Percentiles rank a stretch among this genome's conserved stretches.
These are phyloP conservation scores for Cebidichthys violaceus DNA, from an alignment of 2,113 vertebrate species.

Conservation along the genomic window DNA sequence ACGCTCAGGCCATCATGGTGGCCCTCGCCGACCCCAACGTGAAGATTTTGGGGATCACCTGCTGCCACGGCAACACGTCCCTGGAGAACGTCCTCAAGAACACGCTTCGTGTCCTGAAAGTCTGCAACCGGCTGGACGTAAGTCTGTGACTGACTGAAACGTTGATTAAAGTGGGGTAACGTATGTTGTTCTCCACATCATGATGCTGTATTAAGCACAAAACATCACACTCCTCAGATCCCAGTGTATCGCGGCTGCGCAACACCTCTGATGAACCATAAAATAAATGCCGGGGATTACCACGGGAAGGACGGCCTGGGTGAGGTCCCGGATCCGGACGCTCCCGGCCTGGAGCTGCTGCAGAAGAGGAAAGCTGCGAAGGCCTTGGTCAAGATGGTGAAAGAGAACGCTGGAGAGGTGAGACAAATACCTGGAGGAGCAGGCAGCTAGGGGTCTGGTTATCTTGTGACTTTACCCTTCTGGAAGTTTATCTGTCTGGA, in stretches of 20 bases:
- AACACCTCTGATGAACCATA: conserved; percentile 58
- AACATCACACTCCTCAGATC: conserved; percentile 60
- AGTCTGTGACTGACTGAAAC: background rate
- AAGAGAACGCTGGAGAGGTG: conserved; percentile 76
- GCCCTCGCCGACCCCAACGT: conserved; percentile 72
- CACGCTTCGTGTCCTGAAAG: conserved; percentile 79
- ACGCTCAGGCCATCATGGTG: conserved; percentile 81
- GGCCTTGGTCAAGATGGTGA: conserved; percentile 76
- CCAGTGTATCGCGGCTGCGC: conserved; percentile 76
- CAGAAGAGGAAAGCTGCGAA: conserved; percentile 72
- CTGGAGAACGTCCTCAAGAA: conserved; percentile 82
- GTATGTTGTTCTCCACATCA: background rate
- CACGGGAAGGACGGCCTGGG: conserved; percentile 83
- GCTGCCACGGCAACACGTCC: conserved; percentile 78
- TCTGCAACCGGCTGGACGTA: conserved; percentile 76
- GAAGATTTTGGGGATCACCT: conserved; percentile 81
- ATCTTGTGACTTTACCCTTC: background rate
- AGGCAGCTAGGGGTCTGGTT: background rate
- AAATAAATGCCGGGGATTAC: conserved; percentile 45
- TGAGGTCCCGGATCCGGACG: conserved; percentile 75
- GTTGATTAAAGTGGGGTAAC: background rate
- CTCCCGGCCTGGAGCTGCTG: conserved; percentile 73
- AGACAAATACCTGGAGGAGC: too few relatives aligned
- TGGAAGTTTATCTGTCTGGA: too few relatives aligned
- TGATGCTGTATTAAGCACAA: too few relatives aligned